phyloP scores from a whole-genome alignment of 2,888 invertebrate genomes.

The Drosophila hamatofila region DNA sequence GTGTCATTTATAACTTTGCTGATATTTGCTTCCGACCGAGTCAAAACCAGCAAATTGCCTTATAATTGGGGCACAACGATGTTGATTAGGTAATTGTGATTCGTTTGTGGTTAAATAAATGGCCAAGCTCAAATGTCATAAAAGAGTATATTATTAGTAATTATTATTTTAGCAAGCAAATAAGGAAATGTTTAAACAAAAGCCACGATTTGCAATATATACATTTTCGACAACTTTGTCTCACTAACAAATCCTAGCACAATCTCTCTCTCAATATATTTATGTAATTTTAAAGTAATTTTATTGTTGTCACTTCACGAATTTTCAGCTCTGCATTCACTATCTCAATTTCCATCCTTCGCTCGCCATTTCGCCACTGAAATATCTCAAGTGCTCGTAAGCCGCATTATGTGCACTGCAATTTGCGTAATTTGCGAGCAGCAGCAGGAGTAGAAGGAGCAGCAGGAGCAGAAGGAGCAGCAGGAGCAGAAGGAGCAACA shows the following conservation, averaged over 20 bases:
- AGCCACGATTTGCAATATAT: neutral
- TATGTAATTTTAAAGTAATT: conserved; percentile 1
- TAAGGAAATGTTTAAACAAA: neutral
- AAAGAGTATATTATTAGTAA: neutral
- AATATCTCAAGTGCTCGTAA: conserved; percentile 23
- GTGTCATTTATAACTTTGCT: conserved; percentile 18
- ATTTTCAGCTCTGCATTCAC: conserved; percentile 2
- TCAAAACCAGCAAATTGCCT: conserved; percentile 39
- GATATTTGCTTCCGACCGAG: conserved; percentile 15
- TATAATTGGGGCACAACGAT: conserved; percentile 44
- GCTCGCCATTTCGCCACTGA: neutral
- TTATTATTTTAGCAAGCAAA: neutral
- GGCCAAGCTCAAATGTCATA: neutral
- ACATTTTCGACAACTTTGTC: neutral
- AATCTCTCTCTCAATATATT: neutral
- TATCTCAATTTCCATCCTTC: neutral
- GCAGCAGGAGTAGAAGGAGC: conserved; percentile 2
- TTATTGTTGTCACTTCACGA: conserved; percentile 6
- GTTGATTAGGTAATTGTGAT: conserved; percentile 5
- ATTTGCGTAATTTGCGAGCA: conserved; percentile 48
- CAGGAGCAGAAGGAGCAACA: neutral
- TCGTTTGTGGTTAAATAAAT: neutral
- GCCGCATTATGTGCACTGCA: conserved; percentile 26
- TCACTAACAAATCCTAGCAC: neutral
- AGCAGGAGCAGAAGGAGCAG: neutral